Conservation (phyloP, 2,888 invertebrate genomes). For the Hydraecia micacea region DNA sequence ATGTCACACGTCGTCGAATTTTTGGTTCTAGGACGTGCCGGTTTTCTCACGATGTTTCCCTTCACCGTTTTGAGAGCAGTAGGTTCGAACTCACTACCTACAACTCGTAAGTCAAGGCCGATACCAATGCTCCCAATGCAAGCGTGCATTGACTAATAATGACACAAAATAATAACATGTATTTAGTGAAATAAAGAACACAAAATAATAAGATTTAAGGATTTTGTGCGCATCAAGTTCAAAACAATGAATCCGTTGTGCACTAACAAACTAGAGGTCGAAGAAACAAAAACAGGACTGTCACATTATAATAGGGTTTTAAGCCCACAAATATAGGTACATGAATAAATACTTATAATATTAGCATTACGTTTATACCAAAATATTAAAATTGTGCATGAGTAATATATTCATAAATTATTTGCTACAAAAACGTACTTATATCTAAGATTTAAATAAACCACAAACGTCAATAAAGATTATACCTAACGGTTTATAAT, state of each 20-base stretch:
- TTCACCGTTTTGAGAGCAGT: not conserved
- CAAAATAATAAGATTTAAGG: not conserved
- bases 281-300: not conserved
- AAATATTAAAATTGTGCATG: constrained; percentile 16
- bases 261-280: not conserved
- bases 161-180: constrained; percentile 3
- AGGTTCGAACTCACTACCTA: not conserved
- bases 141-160: constrained; percentile 8
- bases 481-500: constrained; percentile 1
- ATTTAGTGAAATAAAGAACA: too few species aligned
- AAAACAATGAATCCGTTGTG: constrained; percentile 4
- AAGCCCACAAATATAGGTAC: not conserved
- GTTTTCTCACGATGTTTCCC: not conserved
- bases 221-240: constrained; percentile 1
- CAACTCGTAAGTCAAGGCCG: too few species aligned
- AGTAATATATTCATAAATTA: constrained; percentile 3
- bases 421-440: constrained; percentile 12
- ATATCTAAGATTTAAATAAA: not conserved
- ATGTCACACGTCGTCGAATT: not conserved
- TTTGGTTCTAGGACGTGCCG: not conserved
- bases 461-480: not conserved
- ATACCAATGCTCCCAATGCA: not conserved
- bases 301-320: not conserved
- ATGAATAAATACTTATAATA: constrained; percentile 9
- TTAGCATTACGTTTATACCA: not conserved